phyloP scores from a whole-genome alignment of 2,113 vertebrate species.

The Petroica traversi region DNA sequence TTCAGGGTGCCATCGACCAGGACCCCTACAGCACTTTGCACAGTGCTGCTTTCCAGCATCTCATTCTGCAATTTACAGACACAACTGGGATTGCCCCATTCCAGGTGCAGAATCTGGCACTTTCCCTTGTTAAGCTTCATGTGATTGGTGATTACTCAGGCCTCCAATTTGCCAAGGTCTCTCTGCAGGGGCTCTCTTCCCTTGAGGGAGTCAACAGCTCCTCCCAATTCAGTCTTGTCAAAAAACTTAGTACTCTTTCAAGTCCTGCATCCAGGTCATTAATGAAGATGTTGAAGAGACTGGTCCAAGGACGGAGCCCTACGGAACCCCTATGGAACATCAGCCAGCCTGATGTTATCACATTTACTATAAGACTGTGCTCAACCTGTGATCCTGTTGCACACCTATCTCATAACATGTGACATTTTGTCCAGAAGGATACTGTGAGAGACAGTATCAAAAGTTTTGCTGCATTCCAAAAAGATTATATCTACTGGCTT shows the following conservation, averaged over 20 bases:
- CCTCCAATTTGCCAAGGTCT: fast-evolving
- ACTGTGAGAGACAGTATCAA: too few relatives aligned
- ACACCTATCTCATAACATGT: neutral
- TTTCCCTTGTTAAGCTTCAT: neutral
- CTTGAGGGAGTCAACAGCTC: neutral
- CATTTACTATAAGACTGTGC: neutral
- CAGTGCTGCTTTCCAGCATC: fast-evolving
- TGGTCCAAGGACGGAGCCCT: too few relatives aligned
- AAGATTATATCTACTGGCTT: neutral
- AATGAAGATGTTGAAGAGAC: neutral
- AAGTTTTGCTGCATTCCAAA: neutral
- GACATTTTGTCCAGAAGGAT: neutral
- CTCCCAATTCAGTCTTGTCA: neutral
- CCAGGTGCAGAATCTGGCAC: neutral
- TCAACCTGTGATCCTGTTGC: neutral
- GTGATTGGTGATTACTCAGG: neutral
- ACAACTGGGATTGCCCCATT: fast-evolving
- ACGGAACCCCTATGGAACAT: neutral
- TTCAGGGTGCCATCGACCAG: fast-evolving
- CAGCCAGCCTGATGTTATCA: neutral
- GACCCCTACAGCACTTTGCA: neutral
- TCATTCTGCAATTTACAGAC: fast-evolving
- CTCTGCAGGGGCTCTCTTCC: neutral
- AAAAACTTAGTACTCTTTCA: neutral
- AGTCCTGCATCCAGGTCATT: fast-evolving